Evolutionary conservation across 2,113 vertebrate genomes (phyloP), one percentile per base, ranked within the genome.

Genomic region (Callipepla californica): DNA sequence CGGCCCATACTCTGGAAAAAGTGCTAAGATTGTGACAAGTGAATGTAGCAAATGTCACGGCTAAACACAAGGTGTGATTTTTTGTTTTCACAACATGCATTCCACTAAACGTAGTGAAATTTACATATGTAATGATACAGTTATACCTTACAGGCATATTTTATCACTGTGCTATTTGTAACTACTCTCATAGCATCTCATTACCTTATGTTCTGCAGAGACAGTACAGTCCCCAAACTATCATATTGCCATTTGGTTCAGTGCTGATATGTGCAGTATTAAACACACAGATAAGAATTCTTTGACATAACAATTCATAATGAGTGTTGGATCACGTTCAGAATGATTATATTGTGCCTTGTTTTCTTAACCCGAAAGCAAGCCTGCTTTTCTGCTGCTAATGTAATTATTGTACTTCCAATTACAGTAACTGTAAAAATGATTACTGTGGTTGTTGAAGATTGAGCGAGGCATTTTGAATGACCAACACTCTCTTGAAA

Each of bases 361-460:
- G 77, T 69, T 90, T 88, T 92, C 25, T 88, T 91, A 78, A 40
- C 32, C 81, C 69, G 76, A n/a, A 81, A 66, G 62, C 50, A 91
- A 96, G 92, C 38, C 88, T 91, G 44, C 72, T 84, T 94, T 90
- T 88, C 90, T 90, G 85, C 86, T 89, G 62, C 89, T 93, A 85
- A 96, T 89, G 85, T 94, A 89, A 75, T 96, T 92, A 95, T 89
- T 90, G 73, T 69, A 62, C 89, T 92, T 92, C 75, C 91, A 96
- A 85, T 92, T 96, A 89, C 94, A 89, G 83, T 73, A 87, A 80
- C 74, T 84, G 51, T 92, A 81, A 91, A 92, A 86, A 70, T 0
- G 0, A 89, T 93, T 94, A 73, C 70, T 53, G 30, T 85, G 53
- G 18, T 6, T 79, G 85, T 93, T 94, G 58, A 63, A 94, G 77